Conservation (phyloP, 2,797 vertebrate genomes). For the Eulemur albifrons region DNA sequence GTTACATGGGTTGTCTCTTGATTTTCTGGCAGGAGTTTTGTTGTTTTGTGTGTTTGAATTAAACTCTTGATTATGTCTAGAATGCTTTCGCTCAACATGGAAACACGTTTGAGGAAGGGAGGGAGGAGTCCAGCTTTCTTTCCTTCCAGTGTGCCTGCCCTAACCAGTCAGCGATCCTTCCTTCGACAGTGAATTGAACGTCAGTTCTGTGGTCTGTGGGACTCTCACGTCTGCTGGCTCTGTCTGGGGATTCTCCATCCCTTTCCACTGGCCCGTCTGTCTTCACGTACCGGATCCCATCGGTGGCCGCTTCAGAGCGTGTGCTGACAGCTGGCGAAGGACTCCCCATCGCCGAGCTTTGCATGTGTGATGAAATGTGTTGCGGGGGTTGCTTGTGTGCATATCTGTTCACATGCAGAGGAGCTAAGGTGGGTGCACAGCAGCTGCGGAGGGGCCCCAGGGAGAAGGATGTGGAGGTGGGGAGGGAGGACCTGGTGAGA, state of each 20-base stretch:
- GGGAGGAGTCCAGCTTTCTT: neutral
- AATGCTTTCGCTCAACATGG: accelerated
- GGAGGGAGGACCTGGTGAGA: neutral
- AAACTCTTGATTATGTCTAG: neutral
- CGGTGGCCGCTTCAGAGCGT: neutral
- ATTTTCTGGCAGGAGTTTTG: neutral
- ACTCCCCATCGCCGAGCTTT: neutral
- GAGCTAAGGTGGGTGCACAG: accelerated
- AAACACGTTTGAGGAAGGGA: too few relatives aligned
- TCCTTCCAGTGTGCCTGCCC: neutral
- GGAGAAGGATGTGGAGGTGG: neutral
- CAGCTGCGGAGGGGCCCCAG: neutral
- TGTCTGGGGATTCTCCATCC: accelerated
- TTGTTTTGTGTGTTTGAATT: neutral
- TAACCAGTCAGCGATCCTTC: accelerated
- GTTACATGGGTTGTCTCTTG: neutral
- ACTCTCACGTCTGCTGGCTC: neutral
- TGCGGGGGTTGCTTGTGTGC: accelerated
- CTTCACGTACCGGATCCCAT: accelerated
- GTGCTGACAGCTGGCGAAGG: neutral
- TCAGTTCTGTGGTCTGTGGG: neutral
- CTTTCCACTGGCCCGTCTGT: accelerated
- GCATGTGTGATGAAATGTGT: too few relatives aligned
- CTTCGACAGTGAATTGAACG: neutral
- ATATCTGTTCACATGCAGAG: accelerated